A percentile compares a stretch with the other conserved stretches of the same genome.
Evolutionary conservation across 1,140 invertebrate species (phyloP).

Genomic region (Procambarus virginalis): DNA sequence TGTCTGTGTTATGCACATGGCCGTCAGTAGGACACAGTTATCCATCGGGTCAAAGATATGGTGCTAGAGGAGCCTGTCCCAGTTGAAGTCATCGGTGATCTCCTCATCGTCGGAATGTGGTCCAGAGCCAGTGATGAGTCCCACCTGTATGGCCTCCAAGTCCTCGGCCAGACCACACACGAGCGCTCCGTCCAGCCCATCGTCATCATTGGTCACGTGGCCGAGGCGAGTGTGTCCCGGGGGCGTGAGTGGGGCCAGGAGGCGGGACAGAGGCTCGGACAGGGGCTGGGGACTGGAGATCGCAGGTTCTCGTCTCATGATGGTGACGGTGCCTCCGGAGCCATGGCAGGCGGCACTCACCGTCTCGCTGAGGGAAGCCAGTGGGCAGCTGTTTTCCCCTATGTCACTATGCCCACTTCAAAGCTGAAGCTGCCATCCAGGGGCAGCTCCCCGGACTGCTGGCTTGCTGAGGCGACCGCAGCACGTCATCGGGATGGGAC

Average conservation of each 20-base stretch:
- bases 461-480: conserved; percentile 36
- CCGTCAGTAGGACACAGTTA: too few relatives aligned
- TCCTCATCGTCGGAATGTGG: conserved; percentile 68
- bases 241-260: conserved; percentile 63
- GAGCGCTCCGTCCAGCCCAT: conserved; percentile 48
- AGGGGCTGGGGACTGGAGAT: conserved; percentile 30
- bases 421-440: conserved; percentile 56
- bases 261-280: conserved; percentile 59
- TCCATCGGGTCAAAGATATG: neutral
- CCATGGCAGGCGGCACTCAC: conserved; percentile 66
- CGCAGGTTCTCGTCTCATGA: conserved; percentile 43
- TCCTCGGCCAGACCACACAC: conserved; percentile 38
- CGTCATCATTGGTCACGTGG: conserved; percentile 1
- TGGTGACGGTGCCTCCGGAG: conserved; percentile 68
- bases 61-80: conserved; percentile 67
- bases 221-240: conserved; percentile 17
- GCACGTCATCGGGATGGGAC: conserved; percentile 57
- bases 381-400: conserved; percentile 36
- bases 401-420: conserved; percentile 39
- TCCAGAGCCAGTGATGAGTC: conserved; percentile 59
- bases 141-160: conserved; percentile 63
- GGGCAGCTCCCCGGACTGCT: conserved; percentile 46
- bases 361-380: conserved; percentile 56
- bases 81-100: conserved; percentile 69
- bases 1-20: too few relatives aligned